These are phyloP conservation scores for Oreamnos americanus DNA, from an alignment of 2,113 vertebrate species.

Conservation along the genomic window DNA sequence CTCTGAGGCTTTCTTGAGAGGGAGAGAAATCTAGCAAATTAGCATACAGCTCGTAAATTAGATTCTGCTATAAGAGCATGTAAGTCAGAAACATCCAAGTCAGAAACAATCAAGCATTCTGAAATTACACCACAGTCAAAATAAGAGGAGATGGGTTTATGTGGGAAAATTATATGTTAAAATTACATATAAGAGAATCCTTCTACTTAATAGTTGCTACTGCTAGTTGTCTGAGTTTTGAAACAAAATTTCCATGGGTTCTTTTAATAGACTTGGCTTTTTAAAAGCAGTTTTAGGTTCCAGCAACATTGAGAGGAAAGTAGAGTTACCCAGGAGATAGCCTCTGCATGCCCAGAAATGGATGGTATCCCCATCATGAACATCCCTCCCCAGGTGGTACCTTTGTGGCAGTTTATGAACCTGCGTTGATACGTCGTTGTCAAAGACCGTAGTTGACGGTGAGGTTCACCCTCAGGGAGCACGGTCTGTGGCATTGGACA, in stretches of 20 bases:
- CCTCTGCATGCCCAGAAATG: background rate
- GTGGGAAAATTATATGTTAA: too few species aligned
- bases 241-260: background rate
- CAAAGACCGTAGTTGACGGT: fast-evolving
- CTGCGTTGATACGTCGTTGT: fast-evolving
- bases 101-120: background rate
- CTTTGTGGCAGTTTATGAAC: background rate
- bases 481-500: fast-evolving
- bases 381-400: background rate
- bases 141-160: background rate
- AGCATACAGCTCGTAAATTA: background rate
- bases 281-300: background rate
- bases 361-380: fast-evolving
- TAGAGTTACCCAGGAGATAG: background rate
- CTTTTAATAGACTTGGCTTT: background rate
- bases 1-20: background rate
- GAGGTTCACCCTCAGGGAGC: background rate
- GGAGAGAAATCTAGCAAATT: background rate
- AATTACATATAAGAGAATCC: background rate
- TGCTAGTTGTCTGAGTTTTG: background rate
- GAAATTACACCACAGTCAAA: background rate
- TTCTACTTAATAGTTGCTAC: background rate
- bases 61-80: background rate
- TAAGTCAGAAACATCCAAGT: too few species aligned
- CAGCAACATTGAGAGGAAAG: background rate